Evolutionary conservation across 2,888 invertebrate genomes (phyloP).

Genomic region (Trichopria drosophilae): DNA sequence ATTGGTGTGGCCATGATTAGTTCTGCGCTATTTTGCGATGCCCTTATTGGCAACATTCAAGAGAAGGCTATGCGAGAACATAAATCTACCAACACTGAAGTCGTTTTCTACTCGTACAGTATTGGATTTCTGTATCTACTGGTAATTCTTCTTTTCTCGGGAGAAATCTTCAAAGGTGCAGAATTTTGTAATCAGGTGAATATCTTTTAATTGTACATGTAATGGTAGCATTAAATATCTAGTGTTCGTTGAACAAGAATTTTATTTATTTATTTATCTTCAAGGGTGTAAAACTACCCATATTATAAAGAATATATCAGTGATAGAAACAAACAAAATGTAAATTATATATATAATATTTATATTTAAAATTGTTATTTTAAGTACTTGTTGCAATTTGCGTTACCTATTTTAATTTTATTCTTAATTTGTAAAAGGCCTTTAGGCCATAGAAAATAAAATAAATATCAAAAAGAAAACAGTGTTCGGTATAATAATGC

Average conservation of each 20-base stretch:
- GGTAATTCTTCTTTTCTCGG: conserved; percentile 70
- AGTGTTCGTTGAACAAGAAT: background rate
- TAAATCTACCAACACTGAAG: conserved; percentile 84
- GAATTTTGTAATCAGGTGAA: conserved; percentile 76
- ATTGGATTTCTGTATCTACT: conserved; percentile 84
- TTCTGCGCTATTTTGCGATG: conserved; percentile 88
- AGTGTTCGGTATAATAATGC: no score
- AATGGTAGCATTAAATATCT: background rate
- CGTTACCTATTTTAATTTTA: no score
- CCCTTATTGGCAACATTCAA: conserved; percentile 94
- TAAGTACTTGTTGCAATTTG: no score
- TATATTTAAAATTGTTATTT: no score
- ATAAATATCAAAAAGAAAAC: no score
- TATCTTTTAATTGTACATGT: no score
- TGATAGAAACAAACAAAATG: conserved; percentile 1
- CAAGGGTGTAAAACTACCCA: no score
- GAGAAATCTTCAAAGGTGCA: conserved; percentile 75
- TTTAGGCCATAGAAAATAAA: no score
- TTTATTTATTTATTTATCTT: no score
- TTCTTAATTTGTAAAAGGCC: no score
- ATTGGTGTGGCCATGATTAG: conserved; percentile 77
- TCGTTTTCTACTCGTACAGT: conserved; percentile 89
- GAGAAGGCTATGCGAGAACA: conserved; percentile 90
- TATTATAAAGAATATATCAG: no score
- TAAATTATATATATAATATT: conserved; percentile 2